These are phyloP conservation scores for Camponotus pennsylvanicus DNA, from an alignment of 1,140 invertebrate genomes.

Conservation along the genomic window DNA sequence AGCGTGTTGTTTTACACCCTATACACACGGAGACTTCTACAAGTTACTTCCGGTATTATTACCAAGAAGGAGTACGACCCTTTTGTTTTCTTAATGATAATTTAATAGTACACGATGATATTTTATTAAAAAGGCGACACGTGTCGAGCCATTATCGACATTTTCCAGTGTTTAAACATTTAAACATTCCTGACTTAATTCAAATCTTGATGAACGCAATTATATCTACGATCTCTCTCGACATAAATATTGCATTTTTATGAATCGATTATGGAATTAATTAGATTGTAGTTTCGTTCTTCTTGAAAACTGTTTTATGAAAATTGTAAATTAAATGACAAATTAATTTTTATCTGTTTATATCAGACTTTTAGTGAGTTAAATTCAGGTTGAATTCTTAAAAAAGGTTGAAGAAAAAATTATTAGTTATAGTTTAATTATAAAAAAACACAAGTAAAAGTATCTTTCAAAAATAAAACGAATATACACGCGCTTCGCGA, in stretches of 20 bases:
- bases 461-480: background rate
- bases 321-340: background rate
- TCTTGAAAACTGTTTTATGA: background rate
- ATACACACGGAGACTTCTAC: background rate
- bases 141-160: background rate
- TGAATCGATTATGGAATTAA: background rate
- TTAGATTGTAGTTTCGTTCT: background rate
- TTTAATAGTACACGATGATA: slow-evolving; percentile 66
- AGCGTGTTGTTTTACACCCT: background rate
- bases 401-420: background rate
- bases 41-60: background rate
- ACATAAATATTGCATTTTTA: background rate
- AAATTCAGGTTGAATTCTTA: background rate
- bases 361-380: background rate
- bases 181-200: slow-evolving; percentile 18
- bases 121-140: slow-evolving; percentile 29
- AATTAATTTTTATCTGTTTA: background rate
- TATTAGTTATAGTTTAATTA: slow-evolving; percentile 5
- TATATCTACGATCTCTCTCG: background rate
- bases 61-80: background rate
- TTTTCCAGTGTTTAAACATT: slow-evolving; percentile 20
- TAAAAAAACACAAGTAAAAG: background rate
- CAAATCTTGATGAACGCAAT: background rate
- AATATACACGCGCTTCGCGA: background rate
- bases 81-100: slow-evolving; percentile 76